Conservation (phyloP, 2,888 invertebrate genomes). For the Melanotus villosus region DNA sequence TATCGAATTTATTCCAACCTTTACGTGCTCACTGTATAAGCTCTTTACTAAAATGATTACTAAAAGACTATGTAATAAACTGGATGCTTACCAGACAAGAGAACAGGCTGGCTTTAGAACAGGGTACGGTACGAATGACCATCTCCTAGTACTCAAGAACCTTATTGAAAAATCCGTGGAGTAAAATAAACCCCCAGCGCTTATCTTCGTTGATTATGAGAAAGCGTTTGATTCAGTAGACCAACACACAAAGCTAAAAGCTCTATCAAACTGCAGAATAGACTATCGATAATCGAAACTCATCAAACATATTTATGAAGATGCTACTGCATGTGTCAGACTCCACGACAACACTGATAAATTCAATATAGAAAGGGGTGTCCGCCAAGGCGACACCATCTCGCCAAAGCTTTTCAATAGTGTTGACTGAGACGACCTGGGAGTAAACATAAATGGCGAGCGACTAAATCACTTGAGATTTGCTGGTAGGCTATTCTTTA, state of each 20-base stretch:
- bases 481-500: neutral
- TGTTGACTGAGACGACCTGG: slow-evolving; percentile 6
- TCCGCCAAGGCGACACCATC: neutral
- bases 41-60: too few relatives aligned
- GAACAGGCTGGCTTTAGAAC: neutral
- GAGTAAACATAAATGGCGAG: slow-evolving; percentile 1
- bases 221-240: neutral
- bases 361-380: neutral
- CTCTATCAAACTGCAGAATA: neutral
- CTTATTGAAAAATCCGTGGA: too few relatives aligned
- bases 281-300: neutral
- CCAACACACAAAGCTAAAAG: neutral
- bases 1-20: too few relatives aligned
- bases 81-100: neutral
- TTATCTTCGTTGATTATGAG: neutral
- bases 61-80: neutral
- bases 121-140: neutral
- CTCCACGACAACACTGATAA: neutral
- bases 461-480: neutral
- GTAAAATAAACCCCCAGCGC: too few relatives aligned
- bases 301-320: neutral
- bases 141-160: neutral
- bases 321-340: neutral
- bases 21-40: too few relatives aligned
- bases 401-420: neutral